Conservation (phyloP, 2,113 vertebrate species). For the Merops nubicus region DNA sequence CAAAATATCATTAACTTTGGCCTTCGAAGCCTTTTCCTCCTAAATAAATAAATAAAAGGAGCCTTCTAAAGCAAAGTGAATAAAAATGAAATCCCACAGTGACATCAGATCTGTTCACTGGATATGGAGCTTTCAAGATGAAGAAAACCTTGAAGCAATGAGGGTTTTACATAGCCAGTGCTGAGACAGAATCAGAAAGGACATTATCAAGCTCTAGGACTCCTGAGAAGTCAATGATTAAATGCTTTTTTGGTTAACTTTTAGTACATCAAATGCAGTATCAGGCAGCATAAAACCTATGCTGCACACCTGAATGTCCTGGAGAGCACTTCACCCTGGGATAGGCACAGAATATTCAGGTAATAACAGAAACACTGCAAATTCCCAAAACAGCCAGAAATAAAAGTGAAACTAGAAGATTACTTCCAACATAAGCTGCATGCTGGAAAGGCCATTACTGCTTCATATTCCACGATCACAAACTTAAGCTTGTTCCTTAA, state of each 20-base stretch:
- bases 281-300: neutral
- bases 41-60: constrained; percentile 59
- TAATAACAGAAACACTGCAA: neutral
- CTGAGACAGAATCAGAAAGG: neutral
- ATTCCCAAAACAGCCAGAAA: neutral
- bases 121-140: neutral
- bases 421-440: neutral
- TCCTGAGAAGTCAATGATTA: neutral
- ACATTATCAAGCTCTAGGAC: neutral
- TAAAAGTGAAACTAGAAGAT: neutral
- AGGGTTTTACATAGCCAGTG: neutral
- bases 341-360: neutral
- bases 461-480: neutral
- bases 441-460: neutral
- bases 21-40: constrained; percentile 95
- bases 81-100: neutral
- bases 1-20: constrained; percentile 95
- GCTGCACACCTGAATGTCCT: neutral
- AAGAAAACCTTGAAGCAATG: neutral
- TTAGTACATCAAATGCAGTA: neutral
- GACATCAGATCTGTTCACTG: neutral
- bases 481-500: neutral
- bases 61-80: neutral
- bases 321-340: neutral
- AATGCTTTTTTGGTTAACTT: neutral